Percentiles rank a stretch among this genome's conserved stretches.
Conservation (phyloP, 2,888 invertebrate species). For the Rapana venosa region DNA sequence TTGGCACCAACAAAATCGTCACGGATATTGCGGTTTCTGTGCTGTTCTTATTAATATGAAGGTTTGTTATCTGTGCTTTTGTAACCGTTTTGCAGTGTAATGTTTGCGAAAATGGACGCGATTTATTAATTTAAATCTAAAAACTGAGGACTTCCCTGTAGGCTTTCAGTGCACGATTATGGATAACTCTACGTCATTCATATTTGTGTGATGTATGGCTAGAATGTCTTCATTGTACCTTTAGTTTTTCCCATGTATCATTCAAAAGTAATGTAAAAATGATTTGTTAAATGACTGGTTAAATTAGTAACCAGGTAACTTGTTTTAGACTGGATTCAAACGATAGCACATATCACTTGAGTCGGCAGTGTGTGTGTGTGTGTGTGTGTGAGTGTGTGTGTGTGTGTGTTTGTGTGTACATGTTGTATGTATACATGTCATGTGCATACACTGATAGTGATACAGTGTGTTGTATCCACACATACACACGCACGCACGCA, state of each 20-base stretch:
- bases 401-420: no score
- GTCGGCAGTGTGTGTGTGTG: no score
- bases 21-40: background rate
- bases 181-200: background rate
- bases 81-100: background rate
- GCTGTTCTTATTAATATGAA: background rate
- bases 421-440: no score
- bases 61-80: conserved; percentile 23
- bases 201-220: background rate
- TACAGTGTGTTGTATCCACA: no score
- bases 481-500: no score
- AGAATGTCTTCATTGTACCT: background rate
- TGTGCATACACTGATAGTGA: no score
- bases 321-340: background rate
- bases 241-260: background rate
- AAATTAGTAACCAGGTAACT: background rate
- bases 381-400: no score
- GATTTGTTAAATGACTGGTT: background rate
- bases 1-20: conserved; percentile 10
- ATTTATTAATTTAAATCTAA: background rate
- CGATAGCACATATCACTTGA: no score
- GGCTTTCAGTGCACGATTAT: background rate
- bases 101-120: background rate
- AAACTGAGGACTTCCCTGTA: conserved; percentile 10
- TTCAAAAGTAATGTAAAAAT: background rate